Conservation (phyloP, 2,113 vertebrate species). For the Laticauda laticaudata region DNA sequence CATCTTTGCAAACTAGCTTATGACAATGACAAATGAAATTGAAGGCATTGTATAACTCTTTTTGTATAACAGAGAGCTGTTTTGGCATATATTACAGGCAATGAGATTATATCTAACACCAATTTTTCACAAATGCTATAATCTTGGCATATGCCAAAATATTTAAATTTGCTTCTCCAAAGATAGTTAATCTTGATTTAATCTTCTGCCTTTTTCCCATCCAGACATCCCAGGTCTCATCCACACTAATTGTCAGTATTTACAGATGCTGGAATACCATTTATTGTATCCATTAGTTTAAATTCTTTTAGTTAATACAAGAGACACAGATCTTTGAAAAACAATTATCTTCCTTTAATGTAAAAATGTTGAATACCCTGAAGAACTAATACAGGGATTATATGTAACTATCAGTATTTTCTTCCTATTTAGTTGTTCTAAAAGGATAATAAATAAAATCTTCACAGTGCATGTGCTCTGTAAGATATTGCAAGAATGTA, state of each 20-base stretch:
- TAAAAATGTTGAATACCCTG: background rate
- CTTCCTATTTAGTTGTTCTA: background rate
- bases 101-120: conserved; percentile 81
- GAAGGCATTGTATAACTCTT: conserved; percentile 72
- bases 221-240: conserved; percentile 71
- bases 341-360: conserved; percentile 76
- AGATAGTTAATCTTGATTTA: conserved; percentile 70
- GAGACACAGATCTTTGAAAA: conserved; percentile 63
- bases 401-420: background rate
- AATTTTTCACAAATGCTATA: conserved; percentile 80
- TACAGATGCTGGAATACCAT: conserved; percentile 66
- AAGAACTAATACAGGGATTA: background rate
- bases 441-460: background rate
- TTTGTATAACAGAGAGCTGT: conserved; percentile 73
- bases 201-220: conserved; percentile 51
- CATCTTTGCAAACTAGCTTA: conserved; percentile 75
- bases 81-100: conserved; percentile 77
- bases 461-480: background rate
- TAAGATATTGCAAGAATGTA: background rate
- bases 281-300: conserved; percentile 69
- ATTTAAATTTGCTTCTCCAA: conserved; percentile 67
- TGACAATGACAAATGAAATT: conserved; percentile 62
- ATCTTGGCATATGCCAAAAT: conserved; percentile 72
- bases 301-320: conserved; percentile 71
- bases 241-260: conserved; percentile 67